A percentile compares a stretch with the other conserved stretches of the same genome.
These are phyloP conservation scores for Acanthopleura granulata DNA, from an alignment of 2,888 invertebrate species.

Conservation along the genomic window DNA sequence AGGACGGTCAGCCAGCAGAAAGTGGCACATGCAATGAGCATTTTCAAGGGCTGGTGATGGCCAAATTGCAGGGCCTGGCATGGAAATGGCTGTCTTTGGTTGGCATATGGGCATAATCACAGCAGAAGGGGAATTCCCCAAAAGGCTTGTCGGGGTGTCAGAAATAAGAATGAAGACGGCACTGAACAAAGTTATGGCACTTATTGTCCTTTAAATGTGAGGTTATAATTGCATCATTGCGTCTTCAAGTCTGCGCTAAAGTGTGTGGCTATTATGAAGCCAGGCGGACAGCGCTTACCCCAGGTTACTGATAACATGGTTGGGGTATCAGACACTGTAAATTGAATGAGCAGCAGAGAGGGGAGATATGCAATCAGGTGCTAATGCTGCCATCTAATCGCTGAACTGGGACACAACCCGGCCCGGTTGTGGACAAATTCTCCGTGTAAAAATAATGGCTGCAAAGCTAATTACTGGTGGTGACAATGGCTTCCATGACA, in stretches of 20 bases:
- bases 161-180: slow-evolving; percentile 10
- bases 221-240: slow-evolving; percentile 14
- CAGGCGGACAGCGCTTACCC: not conserved
- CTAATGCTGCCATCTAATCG: slow-evolving; percentile 8
- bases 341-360: slow-evolving; percentile 9
- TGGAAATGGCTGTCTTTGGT: not conserved
- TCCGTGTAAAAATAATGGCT: slow-evolving; percentile 6
- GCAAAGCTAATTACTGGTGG: not conserved
- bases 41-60: not conserved
- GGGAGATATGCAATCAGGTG: slow-evolving; percentile 18
- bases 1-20: not conserved
- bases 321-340: not conserved
- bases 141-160: not conserved
- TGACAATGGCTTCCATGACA: not conserved
- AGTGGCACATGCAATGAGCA: not conserved
- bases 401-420: not conserved
- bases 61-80: not conserved
- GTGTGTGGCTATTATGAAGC: not conserved
- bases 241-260: not conserved
- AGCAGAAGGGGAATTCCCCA: slow-evolving; percentile 14
- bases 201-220: slow-evolving; percentile 16
- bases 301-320: not conserved
- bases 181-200: slow-evolving; percentile 15
- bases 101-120: not conserved
- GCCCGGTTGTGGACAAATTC: slow-evolving; percentile 15